Conservation (phyloP, 2,888 invertebrate genomes). For the Meloe dianella region DNA sequence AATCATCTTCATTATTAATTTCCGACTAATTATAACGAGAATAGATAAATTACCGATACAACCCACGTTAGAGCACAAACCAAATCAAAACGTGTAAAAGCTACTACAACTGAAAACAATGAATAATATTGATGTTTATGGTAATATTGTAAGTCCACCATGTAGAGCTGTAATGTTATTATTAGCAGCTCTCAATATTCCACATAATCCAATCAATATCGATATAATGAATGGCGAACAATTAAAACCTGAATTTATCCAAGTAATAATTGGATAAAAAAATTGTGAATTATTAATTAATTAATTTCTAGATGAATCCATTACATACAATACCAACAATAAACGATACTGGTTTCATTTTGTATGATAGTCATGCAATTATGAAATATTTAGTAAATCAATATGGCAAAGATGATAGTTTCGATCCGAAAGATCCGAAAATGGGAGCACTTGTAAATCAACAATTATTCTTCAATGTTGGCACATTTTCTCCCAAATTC, state of each 20-base stretch:
- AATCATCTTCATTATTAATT: not conserved
- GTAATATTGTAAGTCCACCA: slow-evolving; percentile 69
- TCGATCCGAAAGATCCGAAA: slow-evolving; percentile 71
- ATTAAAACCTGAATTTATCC: slow-evolving; percentile 69
- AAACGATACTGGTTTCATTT: slow-evolving; percentile 71
- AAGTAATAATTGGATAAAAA: slow-evolving; percentile 61
- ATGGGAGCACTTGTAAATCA: slow-evolving; percentile 69
- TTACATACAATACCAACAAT: slow-evolving; percentile 59
- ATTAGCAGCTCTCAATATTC: slow-evolving; percentile 69
- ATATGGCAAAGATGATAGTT: slow-evolving; percentile 68
- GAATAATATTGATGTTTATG: slow-evolving; percentile 67
- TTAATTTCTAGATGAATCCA: not conserved
- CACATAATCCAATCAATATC: slow-evolving; percentile 69
- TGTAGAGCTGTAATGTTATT: slow-evolving; percentile 68
- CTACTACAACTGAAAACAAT: slow-evolving; percentile 23
- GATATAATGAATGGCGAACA: slow-evolving; percentile 69
- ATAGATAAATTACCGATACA: not conserved
- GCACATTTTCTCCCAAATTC: slow-evolving; percentile 64
- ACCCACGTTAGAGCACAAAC: too few relatives aligned
- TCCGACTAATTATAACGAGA: not conserved
- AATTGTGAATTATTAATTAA: too few relatives aligned
- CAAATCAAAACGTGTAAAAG: too few relatives aligned
- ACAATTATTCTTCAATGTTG: slow-evolving; percentile 67
- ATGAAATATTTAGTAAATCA: slow-evolving; percentile 70
- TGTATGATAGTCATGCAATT: slow-evolving; percentile 77